Evolutionary conservation across 2,113 vertebrate genomes (phyloP).

Genomic region (Columbina picui): DNA sequence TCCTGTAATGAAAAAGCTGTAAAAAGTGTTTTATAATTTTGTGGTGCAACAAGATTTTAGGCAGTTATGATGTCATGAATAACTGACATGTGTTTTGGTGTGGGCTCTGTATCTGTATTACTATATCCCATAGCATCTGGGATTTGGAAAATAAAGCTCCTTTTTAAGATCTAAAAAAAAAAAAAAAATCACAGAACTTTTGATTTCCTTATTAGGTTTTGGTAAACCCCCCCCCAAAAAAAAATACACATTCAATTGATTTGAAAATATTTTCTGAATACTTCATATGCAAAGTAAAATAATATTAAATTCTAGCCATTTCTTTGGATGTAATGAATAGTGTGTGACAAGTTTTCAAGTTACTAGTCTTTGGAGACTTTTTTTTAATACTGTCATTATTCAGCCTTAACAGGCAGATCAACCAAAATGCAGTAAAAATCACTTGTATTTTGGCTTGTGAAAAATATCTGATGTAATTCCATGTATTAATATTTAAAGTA

Average conservation of each 20-base stretch:
- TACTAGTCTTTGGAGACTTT: background rate
- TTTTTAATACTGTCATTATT: background rate
- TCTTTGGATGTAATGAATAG: background rate
- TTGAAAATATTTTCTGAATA: background rate
- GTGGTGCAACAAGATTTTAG: background rate
- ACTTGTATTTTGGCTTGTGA: background rate
- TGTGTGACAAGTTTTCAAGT: background rate
- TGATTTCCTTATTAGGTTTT: background rate
- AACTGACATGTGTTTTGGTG: background rate
- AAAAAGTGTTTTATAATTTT: background rate
- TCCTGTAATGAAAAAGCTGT: background rate
- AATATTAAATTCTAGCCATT: background rate
- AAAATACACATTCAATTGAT: background rate
- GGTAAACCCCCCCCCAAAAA: background rate
- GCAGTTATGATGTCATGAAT: background rate
- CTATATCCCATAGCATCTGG: background rate
- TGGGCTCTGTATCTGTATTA: background rate
- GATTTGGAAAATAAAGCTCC: background rate
- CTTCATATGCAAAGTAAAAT: background rate
- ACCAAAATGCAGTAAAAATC: background rate
- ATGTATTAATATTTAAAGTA: background rate
- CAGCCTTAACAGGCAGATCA: background rate
- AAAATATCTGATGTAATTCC: background rate
- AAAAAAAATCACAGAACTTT: background rate
- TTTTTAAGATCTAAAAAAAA: background rate